Evolutionary conservation across 2,113 vertebrate genomes (phyloP), one percentile per base, ranked within the genome.

Genomic region (Sorex araneus): DNA sequence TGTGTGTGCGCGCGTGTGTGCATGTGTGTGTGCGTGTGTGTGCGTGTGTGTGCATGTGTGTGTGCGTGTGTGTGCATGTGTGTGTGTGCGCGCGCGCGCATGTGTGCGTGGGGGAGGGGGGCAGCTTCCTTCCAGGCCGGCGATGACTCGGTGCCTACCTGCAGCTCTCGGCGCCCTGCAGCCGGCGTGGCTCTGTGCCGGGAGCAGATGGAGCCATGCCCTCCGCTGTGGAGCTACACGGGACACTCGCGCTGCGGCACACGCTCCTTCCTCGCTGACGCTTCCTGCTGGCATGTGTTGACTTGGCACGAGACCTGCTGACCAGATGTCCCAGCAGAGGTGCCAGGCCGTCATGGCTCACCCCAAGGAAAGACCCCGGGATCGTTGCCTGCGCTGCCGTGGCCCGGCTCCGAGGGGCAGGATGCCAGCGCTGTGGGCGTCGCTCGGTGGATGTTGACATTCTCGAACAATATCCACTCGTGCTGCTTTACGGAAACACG

Each of bases 321-420:
- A 76, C 93, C 94, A 93, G 87, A 88, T 94, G 83, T 54, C 92
- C 87, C 15, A 0, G 73, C 34, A 54, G 3, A 60, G 16, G 28
- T 87, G 94, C 96, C 95, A 96, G 94, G 50, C 50, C 54, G 25
- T 6, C 76, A 74, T 79, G 28, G 19, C 30, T 83, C 43, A 19
- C 50, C 54, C 50, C 89, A 78, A 63, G 80, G 80, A 95, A 30
- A 23, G 13, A 70, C 82, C 47, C 34, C 27, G n/a, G 30, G 5
- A 27, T 34, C 47, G 11, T 70, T 95, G 66, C 69, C 66, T 95
- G 18, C 21, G 11, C 27, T 40, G 4, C 18, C 18, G 54, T 54
- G 54, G 10, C 54, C 54, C 54, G 15, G 18, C 54, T 12, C 54
- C 18, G 54, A 54, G 54, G 54, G 8, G 3, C 54, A 54, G 54